These are phyloP conservation scores for Sander lucioperca DNA, from an alignment of 2,113 vertebrate genomes.

Conservation along the genomic window DNA sequence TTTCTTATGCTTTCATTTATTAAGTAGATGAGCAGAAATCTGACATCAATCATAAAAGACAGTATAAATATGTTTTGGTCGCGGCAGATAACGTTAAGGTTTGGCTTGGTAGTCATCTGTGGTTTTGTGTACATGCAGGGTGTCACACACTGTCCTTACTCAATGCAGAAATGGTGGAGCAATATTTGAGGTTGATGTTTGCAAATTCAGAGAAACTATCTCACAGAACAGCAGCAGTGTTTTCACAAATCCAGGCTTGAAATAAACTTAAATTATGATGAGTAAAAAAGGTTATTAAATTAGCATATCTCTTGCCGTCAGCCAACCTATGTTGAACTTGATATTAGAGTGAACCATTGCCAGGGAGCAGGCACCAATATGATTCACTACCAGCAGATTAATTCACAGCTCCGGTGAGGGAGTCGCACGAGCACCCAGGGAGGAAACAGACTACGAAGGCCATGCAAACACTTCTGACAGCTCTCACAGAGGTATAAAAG, in stretches of 20 bases:
- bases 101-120: slow-evolving; percentile 32
- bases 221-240: neutral
- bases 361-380: slow-evolving; percentile 48
- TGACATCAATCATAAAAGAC: slow-evolving; percentile 67
- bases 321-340: slow-evolving; percentile 65
- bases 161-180: slow-evolving; percentile 3
- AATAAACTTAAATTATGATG: slow-evolving; percentile 58
- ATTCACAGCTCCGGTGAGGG: slow-evolving; percentile 44
- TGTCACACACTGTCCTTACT: slow-evolving; percentile 23
- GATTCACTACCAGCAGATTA: slow-evolving; percentile 70
- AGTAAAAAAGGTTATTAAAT: slow-evolving; percentile 59
- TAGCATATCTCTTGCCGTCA: slow-evolving; percentile 69
- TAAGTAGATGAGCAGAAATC: slow-evolving; percentile 72
- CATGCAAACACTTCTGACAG: slow-evolving; percentile 46
- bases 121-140: neutral
- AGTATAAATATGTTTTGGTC: slow-evolving; percentile 51
- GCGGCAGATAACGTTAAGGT: slow-evolving; percentile 34
- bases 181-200: slow-evolving; percentile 37
- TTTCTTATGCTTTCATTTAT: slow-evolving; percentile 78
- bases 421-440: slow-evolving; percentile 30
- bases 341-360: slow-evolving; percentile 63
- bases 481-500: slow-evolving; percentile 40
- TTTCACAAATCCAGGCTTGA: slow-evolving; percentile 39
- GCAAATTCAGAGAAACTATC: slow-evolving; percentile 36
- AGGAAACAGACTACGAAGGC: slow-evolving; percentile 50